phyloP scores from a whole-genome alignment of 2,113 vertebrate species.

The Okapia johnstoni region DNA sequence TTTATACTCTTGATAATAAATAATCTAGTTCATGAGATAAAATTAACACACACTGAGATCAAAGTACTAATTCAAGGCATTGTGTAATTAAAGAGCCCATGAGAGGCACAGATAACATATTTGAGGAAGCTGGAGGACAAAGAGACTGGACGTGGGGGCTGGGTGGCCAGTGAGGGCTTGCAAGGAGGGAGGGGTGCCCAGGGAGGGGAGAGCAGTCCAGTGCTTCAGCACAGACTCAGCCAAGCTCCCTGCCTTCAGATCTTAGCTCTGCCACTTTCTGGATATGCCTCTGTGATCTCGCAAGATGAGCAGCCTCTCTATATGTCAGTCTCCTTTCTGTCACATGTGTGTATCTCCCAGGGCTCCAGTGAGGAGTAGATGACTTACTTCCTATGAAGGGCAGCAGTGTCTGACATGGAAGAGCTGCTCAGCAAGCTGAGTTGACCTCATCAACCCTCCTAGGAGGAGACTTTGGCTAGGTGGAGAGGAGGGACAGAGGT shows the following conservation, averaged over 20 bases:
- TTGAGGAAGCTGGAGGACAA: conserved; percentile 38
- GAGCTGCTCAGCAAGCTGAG: neutral
- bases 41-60: conserved; percentile 52
- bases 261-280: neutral
- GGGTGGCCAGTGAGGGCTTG: neutral
- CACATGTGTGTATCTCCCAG: neutral
- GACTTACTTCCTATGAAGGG: neutral
- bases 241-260: neutral
- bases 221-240: neutral
- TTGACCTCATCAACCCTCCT: neutral
- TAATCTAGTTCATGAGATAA: conserved; percentile 66
- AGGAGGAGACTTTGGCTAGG: neutral
- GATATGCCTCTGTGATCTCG: neutral
- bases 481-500: neutral
- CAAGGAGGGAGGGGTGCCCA: neutral
- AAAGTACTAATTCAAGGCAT: conserved; percentile 48
- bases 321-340: neutral
- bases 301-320: neutral
- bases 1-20: conserved; percentile 66
- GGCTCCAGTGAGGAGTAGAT: neutral
- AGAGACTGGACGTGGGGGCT: neutral
- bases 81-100: conserved; percentile 40
- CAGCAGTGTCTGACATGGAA: neutral
- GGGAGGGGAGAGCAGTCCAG: neutral
- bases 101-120: conserved; percentile 8